Percentiles rank a stretch among this genome's conserved stretches.
phyloP scores from a whole-genome alignment of 1,140 invertebrate species.

The Camponotus vicinus region DNA sequence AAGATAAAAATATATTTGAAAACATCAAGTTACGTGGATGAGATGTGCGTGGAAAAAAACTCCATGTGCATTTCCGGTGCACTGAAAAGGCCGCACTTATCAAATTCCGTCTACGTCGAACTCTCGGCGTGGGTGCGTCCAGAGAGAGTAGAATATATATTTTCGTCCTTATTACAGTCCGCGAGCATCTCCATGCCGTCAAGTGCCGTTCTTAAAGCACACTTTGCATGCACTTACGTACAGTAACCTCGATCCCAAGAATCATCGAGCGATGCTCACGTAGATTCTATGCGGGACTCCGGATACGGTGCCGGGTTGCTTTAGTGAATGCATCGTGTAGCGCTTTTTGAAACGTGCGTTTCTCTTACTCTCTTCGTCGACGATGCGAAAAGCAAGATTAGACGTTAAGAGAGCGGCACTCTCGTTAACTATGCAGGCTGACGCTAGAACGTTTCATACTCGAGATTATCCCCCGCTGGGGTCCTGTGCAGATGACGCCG shows the following conservation, averaged over 20 bases:
- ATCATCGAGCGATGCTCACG: constrained; percentile 54
- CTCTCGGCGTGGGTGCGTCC: constrained; percentile 37
- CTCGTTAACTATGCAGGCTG: constrained; percentile 30
- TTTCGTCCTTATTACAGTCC: constrained; percentile 63
- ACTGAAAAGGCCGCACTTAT: neutral
- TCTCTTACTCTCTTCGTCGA: neutral
- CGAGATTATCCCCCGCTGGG: constrained; percentile 7
- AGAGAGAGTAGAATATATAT: constrained; percentile 63
- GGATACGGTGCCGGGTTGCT: constrained; percentile 7
- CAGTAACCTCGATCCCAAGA: constrained; percentile 54
- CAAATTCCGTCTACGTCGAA: neutral
- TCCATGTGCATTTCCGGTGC: neutral
- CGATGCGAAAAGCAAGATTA: constrained; percentile 30
- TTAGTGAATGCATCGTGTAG: constrained; percentile 43
- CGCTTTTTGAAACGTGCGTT: neutral
- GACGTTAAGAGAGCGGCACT: constrained; percentile 21
- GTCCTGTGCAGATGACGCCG: neutral
- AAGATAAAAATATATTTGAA: neutral
- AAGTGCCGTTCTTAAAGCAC: constrained; percentile 68
- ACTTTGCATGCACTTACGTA: constrained; percentile 66
- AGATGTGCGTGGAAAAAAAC: neutral
- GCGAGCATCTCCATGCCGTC: constrained; percentile 34
- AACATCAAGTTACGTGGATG: neutral
- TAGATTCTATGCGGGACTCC: constrained; percentile 47
- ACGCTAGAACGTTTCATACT: constrained; percentile 29